Base-by-base conservation (phyloP, 2,888 invertebrate genomes). In the Brenthis hecate region DNA sequence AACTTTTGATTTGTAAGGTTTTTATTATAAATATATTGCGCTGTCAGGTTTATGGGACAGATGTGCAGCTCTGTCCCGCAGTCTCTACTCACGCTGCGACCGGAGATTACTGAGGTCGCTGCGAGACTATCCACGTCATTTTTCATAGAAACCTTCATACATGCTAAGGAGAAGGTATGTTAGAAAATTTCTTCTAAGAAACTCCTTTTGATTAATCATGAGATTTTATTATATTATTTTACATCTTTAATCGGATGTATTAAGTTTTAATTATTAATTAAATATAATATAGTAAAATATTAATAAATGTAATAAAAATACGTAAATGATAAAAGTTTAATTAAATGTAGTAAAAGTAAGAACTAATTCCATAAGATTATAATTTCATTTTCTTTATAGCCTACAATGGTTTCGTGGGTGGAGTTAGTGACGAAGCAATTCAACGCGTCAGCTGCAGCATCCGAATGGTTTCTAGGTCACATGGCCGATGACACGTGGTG, bases 341-440 rank as follows among this genome's bases (percentile, higher is more conserved):
- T 36, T 8, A 8, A 36, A 36, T 8, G 6, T 32, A 6, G 5
- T 23, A 23, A 32, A 32, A 32, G 32, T 36, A 36, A 8, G 6
- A 36, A 8, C 8, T 36, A 36, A 11, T 11, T 2, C 36, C 36
- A 11, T 8, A 55, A 54, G n/a, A 58, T 23, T 56, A n/a, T 23
- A 16, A 28, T 3, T 50, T 32, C 48, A 4, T 64, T 57, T 13
- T 63, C 61, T 36, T 81, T 81, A 61, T 78, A 97, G 95, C 98
- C 98, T 6, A 98, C 98, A 1, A 98, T 98, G 97, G 97, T 98
- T 56, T 97, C 98, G 75, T 99, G 98, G 98, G 98, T 98, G 70
- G 98, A 99, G 85, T 87, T 98, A 72, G 94, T 98, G 47, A 98
- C 98, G 11, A 99, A 99, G 81, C 98, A 98, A 87, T 98, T 98